These are phyloP conservation scores for Hyaena hyaena DNA, from an alignment of 2,113 vertebrate species.

Conservation along the genomic window DNA sequence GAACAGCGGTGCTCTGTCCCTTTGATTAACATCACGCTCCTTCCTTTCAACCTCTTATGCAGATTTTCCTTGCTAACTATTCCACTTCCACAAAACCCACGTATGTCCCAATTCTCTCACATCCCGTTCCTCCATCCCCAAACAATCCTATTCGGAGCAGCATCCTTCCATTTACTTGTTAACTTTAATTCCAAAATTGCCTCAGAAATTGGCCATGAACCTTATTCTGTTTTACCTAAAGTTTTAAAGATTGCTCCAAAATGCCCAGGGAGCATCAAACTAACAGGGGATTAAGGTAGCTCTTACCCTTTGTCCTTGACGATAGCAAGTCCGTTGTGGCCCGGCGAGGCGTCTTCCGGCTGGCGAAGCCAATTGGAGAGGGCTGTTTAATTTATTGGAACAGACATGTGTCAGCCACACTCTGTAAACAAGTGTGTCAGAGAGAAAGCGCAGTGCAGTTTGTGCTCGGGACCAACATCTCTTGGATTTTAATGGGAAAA, in stretches of 20 bases:
- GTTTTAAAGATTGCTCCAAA: not conserved
- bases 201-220: too few species aligned
- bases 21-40: fast-evolving
- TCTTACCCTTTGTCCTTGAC: not conserved
- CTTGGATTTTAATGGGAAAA: too few species aligned
- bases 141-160: fast-evolving
- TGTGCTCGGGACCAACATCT: not conserved
- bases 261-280: fast-evolving
- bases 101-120: fast-evolving
- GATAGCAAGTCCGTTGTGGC: not conserved
- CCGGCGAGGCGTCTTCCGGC: too few species aligned
- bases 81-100: not conserved
- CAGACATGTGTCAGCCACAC: fast-evolving
- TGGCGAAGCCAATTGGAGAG: not conserved
- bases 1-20: fast-evolving
- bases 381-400: too few species aligned
- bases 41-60: too few species aligned
- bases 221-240: not conserved
- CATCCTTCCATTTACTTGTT: too few species aligned
- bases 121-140: too few species aligned
- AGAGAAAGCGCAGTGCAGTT: not conserved
- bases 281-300: not conserved
- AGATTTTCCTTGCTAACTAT: not conserved
- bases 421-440: not conserved
- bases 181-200: not conserved